A percentile compares a stretch with the other conserved stretches of the same genome.
Evolutionary conservation across 2,797 vertebrate species (phyloP).

Genomic region (Sebastes hopkinsi): DNA sequence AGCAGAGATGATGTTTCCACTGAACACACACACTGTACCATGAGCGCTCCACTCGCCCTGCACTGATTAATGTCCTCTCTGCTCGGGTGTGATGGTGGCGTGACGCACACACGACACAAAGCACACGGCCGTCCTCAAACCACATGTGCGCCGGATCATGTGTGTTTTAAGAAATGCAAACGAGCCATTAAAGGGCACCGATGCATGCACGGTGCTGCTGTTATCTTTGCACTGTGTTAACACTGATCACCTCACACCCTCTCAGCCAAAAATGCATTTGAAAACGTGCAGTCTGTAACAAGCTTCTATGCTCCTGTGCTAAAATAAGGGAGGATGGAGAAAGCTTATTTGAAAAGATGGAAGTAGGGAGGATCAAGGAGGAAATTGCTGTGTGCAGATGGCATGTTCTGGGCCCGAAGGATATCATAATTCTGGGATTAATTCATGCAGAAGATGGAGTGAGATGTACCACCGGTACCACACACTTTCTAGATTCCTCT

Average conservation of each 20-base stretch:
- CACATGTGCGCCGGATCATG: constrained; percentile 35
- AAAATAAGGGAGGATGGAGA: constrained; percentile 9
- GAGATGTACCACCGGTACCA: constrained; percentile 35
- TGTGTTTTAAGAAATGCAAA: constrained; percentile 36
- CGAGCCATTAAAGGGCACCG: constrained; percentile 25
- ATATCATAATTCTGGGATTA: constrained; percentile 69
- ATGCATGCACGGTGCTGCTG: constrained; percentile 26
- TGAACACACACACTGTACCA: neutral
- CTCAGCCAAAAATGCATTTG: constrained; percentile 19
- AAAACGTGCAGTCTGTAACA: constrained; percentile 24
- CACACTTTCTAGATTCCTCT: neutral
- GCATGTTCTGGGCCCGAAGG: constrained; percentile 59
- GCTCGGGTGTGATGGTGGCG: constrained; percentile 16
- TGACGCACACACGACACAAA: constrained; percentile 23
- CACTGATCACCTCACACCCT: constrained; percentile 27
- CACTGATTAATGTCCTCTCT: constrained; percentile 9
- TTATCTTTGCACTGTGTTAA: constrained; percentile 18
- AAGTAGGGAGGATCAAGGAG: constrained; percentile 26
- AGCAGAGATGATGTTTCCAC: constrained; percentile 1
- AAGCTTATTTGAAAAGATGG: constrained; percentile 30
- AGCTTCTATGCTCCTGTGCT: constrained; percentile 15
- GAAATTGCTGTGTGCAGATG: constrained; percentile 68
- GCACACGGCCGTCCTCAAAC: neutral
- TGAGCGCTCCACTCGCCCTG: neutral
- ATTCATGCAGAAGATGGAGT: constrained; percentile 59